Conservation (phyloP, 2,888 invertebrate genomes). For the Tillus elongatus region DNA sequence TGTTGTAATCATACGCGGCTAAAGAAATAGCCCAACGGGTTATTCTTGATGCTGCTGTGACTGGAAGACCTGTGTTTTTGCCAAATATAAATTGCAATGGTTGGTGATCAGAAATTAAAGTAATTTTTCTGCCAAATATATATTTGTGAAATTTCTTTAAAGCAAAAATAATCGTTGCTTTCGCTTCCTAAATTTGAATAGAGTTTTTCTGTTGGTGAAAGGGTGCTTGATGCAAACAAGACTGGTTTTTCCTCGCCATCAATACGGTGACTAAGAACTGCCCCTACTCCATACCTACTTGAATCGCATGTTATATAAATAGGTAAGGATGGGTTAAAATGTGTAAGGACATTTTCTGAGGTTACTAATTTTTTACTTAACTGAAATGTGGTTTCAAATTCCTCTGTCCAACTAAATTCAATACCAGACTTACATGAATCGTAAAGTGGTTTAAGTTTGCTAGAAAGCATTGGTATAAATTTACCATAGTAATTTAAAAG, state of each 20-base stretch:
- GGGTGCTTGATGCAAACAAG: slow-evolving; percentile 18
- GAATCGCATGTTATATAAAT: slow-evolving; percentile 21
- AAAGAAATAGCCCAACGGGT: slow-evolving; percentile 17
- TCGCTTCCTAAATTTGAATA: slow-evolving; percentile 16
- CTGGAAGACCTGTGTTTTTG: slow-evolving; percentile 18
- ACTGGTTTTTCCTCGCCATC: slow-evolving; percentile 18
- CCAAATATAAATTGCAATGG: slow-evolving; percentile 20
- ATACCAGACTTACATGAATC: slow-evolving; percentile 12
- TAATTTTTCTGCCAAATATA: slow-evolving; percentile 15
- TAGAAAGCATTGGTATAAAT: slow-evolving; percentile 20
- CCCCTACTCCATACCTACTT: slow-evolving; percentile 22
- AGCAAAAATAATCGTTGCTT: too few relatives aligned
- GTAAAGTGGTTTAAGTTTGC: slow-evolving; percentile 19
- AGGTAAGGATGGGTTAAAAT: slow-evolving; percentile 20
- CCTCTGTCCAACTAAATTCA: slow-evolving; percentile 17
- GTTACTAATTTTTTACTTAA: slow-evolving; percentile 20
- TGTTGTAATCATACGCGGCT: slow-evolving; percentile 18
- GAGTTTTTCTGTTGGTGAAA: slow-evolving; percentile 13
- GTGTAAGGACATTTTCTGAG: slow-evolving; percentile 17
- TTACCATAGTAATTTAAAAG: slow-evolving; percentile 21
- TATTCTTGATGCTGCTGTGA: slow-evolving; percentile 15
- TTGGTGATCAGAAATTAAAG: slow-evolving; percentile 18
- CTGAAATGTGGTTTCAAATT: slow-evolving; percentile 18
- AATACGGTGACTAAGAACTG: slow-evolving; percentile 21
- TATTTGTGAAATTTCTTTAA: slow-evolving; percentile 18